phyloP scores from a whole-genome alignment of 1,140 invertebrate genomes.

The Zaprionus ornatus region DNA sequence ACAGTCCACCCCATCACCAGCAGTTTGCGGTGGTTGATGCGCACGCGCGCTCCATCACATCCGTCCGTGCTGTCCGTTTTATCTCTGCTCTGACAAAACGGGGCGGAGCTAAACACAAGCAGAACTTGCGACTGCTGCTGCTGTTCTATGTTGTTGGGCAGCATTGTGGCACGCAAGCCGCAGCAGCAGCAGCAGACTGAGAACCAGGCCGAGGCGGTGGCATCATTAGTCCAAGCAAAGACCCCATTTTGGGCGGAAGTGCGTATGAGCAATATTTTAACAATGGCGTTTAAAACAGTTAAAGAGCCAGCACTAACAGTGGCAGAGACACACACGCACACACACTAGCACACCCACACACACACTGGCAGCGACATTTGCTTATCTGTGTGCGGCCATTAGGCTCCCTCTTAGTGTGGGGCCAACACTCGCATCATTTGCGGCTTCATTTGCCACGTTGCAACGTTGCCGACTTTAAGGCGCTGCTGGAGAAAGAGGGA shows the following conservation, averaged over 20 bases:
- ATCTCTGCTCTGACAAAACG: conserved; percentile 36
- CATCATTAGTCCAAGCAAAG: conserved; percentile 77
- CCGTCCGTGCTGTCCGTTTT: conserved; percentile 27
- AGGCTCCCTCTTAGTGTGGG: conserved; percentile 62
- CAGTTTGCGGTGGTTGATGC: conserved; percentile 55
- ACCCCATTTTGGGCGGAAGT: conserved; percentile 79
- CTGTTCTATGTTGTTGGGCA: conserved; percentile 52
- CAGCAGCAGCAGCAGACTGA: conserved; percentile 6
- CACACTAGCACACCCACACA: neutral
- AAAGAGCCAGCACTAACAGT: conserved; percentile 64
- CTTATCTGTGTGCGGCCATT: conserved; percentile 56
- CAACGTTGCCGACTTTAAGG: conserved; percentile 59
- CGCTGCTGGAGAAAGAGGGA: neutral
- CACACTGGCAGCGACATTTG: conserved; percentile 26
- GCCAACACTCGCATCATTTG: conserved; percentile 45
- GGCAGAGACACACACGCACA: conserved; percentile 5
- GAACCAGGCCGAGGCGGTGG: conserved; percentile 29
- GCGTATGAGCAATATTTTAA: conserved; percentile 83
- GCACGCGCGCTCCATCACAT: conserved; percentile 61
- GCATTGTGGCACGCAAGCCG: conserved; percentile 24
- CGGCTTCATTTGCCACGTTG: conserved; percentile 26
- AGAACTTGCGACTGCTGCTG: neutral
- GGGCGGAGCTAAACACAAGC: conserved; percentile 51
- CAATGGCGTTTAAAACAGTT: conserved; percentile 82
- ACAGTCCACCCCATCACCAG: neutral